Base-by-base conservation (phyloP, 2,797 vertebrate species). In the Lepilemur septentrionalis region DNA sequence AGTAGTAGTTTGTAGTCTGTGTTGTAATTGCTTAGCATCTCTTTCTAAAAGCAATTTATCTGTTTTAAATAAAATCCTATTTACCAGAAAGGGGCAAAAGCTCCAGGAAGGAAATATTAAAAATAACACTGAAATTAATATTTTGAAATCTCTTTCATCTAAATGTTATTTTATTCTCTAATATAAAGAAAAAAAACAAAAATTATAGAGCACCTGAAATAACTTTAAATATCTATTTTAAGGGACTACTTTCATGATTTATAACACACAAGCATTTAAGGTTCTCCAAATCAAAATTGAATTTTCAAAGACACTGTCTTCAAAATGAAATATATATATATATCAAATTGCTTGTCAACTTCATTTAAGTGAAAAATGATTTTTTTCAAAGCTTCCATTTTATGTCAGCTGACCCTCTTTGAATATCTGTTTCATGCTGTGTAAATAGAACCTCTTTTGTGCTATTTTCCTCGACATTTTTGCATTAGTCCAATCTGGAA, bases 401-500 rank as follows among this genome's bases (percentile, higher is more conserved):
- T 91, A 93, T 91, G 61, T 97, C 65, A 75, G 28, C n/a, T 85
- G 75, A 83, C 65, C 50, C 43, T 96, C 55, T 46, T 95, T 97
- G 67, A 97, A 93, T 97, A 95, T 95, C 73, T 79, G 81, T 96
- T 98, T 98, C 89, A 91, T 95, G 78, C 95, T 94, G 69, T 92
- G 57, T 67, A 98, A 98, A 96, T 94, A 96, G 18, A 98, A 92
- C 9, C 17, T 92, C 67, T 98, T 97, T 97, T 95, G 85, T 96
- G 79, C 5, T 59, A 91, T 97, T 97, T 98, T 97, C 50, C 35
- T 96, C 70, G 96, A 94, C 55, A 55, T 52, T 96, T 75, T 89
- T 96, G 48, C 22, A 95, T 98, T 97, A 70, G 12, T 83, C 86
- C 81, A 97, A 93, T 96, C 76, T 97, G 78, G 95, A 95, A 96